A percentile compares a stretch with the other conserved stretches of the same genome.
These are phyloP conservation scores for Masticophis lateralis DNA, from an alignment of 2,797 vertebrate species.

Conservation along the genomic window DNA sequence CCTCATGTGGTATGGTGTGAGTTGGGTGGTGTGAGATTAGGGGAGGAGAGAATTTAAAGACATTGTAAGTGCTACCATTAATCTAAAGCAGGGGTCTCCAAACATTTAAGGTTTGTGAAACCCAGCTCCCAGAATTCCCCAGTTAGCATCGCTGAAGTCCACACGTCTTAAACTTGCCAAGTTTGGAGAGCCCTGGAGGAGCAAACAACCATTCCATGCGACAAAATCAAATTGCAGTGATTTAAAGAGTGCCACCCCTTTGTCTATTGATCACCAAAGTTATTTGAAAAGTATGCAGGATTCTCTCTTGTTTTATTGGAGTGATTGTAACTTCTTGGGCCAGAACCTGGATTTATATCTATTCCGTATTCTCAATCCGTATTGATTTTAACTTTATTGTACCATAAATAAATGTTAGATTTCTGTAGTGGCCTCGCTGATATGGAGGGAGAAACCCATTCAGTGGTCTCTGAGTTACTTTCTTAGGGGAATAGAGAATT, in stretches of 20 bases:
- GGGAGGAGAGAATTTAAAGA: conserved; percentile 24
- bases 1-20: conserved; percentile 31
- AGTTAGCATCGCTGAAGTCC: not conserved
- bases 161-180: not conserved
- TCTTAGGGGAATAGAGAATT: not conserved
- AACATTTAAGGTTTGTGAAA: no score
- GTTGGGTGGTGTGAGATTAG: conserved; percentile 50
- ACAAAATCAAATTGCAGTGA: conserved; percentile 58
- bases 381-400: not conserved
- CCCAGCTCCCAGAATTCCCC: no score
- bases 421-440: not conserved
- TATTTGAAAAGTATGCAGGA: not conserved
- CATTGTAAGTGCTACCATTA: conserved; percentile 68
- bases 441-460: not conserved
- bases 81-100: conserved; percentile 42
- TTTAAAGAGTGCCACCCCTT: not conserved
- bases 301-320: not conserved
- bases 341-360: not conserved
- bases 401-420: not conserved
- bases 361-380: not conserved
- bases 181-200: not conserved
- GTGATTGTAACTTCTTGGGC: not conserved
- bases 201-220: conserved; percentile 27
- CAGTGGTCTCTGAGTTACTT: not conserved
- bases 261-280: not conserved